A percentile compares a stretch with the other conserved stretches of the same genome.
These are phyloP conservation scores for Sesamia inferens DNA, from an alignment of 2,888 invertebrate genomes.

Conservation along the genomic window DNA sequence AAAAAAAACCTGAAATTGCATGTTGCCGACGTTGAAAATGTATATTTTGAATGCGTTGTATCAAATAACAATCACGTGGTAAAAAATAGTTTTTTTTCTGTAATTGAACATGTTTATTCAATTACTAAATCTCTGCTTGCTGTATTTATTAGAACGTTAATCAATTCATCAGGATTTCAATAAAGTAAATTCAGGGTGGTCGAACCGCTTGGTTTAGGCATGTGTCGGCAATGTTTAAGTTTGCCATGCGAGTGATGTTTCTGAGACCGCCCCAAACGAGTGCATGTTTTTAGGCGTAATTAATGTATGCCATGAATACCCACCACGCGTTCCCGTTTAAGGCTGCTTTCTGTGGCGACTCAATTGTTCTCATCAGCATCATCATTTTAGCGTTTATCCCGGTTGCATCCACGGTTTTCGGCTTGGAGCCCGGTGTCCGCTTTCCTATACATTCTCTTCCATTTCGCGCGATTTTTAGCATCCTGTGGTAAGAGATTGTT, in stretches of 20 bases:
- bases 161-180: background rate
- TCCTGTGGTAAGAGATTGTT: too few relatives aligned
- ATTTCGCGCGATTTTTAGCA: too few relatives aligned
- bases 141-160: background rate
- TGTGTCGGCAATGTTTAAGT: background rate
- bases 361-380: background rate
- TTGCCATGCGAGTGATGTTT: background rate
- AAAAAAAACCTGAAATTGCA: too few relatives aligned
- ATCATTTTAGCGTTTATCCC: too few relatives aligned
- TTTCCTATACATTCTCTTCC: too few relatives aligned
- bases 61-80: too few relatives aligned
- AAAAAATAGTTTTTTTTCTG: too few relatives aligned
- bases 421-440: too few relatives aligned
- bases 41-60: too few relatives aligned
- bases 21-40: too few relatives aligned
- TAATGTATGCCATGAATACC: background rate
- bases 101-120: too few relatives aligned
- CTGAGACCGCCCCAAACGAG: background rate
- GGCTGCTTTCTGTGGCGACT: background rate
- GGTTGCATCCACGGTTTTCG: too few relatives aligned
- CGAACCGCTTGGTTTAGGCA: background rate
- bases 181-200: background rate
- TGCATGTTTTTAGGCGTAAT: background rate
- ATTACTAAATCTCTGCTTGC: background rate
- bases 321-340: background rate